phyloP scores from a whole-genome alignment of 2,888 invertebrate species.

The Chrysodeixis includens region DNA sequence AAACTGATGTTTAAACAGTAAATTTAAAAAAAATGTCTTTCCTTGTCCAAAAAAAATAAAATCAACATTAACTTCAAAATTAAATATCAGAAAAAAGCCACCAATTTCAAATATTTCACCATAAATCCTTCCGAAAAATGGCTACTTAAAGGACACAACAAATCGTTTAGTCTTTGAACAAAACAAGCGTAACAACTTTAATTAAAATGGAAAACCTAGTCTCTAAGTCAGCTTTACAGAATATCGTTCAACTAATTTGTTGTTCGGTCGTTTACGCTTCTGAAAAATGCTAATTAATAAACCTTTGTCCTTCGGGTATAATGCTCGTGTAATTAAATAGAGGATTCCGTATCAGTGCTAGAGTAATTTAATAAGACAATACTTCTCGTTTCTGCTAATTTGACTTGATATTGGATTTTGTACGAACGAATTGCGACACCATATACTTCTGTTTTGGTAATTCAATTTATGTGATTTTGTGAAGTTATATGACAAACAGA shows the following conservation, averaged over 20 bases:
- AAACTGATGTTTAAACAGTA: no score
- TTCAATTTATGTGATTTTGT: no score
- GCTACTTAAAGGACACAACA: no score
- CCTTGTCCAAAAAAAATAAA: no score
- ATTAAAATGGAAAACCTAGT: conserved; percentile 63
- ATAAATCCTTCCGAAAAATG: no score
- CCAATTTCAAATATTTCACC: no score
- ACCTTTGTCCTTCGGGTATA: conserved; percentile 26
- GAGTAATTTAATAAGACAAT: background rate
- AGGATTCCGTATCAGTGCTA: conserved; percentile 14
- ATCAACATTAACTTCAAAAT: no score
- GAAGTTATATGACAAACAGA: no score
- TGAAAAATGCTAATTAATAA: conserved; percentile 56
- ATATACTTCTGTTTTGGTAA: background rate
- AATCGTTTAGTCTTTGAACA: conserved; percentile 29
- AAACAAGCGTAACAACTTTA: conserved; percentile 60
- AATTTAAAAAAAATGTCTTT: no score
- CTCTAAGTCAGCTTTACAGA: conserved; percentile 50
- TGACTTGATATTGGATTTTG: background rate
- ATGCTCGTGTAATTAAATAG: conserved; percentile 19
- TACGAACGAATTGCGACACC: no score
- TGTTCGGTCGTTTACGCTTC: conserved; percentile 53
- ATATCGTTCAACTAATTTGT: conserved; percentile 67
- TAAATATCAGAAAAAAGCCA: no score
- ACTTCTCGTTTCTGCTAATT: background rate